phyloP scores from a whole-genome alignment of 2,888 invertebrate species.

The Helicoverpa assulta region DNA sequence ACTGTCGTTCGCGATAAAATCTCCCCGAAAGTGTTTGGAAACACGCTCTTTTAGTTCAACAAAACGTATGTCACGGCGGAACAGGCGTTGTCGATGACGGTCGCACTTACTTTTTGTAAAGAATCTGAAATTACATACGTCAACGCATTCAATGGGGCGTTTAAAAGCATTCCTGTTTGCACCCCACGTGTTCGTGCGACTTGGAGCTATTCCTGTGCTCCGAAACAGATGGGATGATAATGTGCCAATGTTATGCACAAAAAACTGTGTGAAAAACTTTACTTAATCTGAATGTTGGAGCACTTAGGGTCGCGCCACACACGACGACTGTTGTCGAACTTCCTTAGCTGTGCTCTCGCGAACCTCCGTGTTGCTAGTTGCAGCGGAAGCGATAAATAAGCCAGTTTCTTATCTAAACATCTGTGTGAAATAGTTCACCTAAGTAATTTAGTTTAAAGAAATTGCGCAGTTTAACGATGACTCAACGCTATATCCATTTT shows the following conservation, averaged over 20 bases:
- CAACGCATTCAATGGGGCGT: conserved; percentile 82
- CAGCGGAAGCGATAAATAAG: conserved; percentile 43
- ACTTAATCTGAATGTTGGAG: conserved; percentile 51
- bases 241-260: conserved; percentile 68
- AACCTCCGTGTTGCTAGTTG: conserved; percentile 9
- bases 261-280: conserved; percentile 61
- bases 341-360: conserved; percentile 30
- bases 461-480: conserved; percentile 20
- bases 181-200: conserved; percentile 72
- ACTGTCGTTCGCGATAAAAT: conserved; percentile 66
- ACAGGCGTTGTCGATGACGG: conserved; percentile 65
- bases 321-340: conserved; percentile 43
- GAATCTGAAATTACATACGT: conserved; percentile 85
- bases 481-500: neutral
- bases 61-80: conserved; percentile 63
- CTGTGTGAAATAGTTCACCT: conserved; percentile 31
- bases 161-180: conserved; percentile 80
- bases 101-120: conserved; percentile 78
- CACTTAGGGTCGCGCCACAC: conserved; percentile 47
- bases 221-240: conserved; percentile 69
- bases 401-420: conserved; percentile 37
- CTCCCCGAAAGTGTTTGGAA: conserved; percentile 65
- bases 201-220: conserved; percentile 70
- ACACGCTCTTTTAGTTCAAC: conserved; percentile 61
- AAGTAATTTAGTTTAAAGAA: conserved; percentile 29